Conservation (phyloP, 2,113 vertebrate genomes). For the Rhipidura dahli region DNA sequence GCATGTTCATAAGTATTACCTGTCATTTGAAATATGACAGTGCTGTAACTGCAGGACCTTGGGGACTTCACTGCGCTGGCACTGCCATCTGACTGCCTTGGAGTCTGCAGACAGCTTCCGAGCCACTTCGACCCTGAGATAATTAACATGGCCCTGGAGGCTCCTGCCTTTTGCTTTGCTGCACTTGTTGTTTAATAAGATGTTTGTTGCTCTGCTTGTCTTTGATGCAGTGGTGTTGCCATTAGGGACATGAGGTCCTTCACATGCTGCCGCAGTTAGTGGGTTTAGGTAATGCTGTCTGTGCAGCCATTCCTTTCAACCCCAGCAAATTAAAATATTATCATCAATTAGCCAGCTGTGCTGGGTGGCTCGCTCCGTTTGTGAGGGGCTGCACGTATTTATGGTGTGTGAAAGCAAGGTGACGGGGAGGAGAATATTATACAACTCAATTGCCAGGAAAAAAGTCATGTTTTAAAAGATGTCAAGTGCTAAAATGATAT, state of each 20-base stretch:
- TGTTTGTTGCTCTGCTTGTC: constrained; percentile 64
- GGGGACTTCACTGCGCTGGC: constrained; percentile 63
- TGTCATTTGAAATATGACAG: constrained; percentile 81
- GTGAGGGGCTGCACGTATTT: background rate
- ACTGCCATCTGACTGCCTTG: constrained; percentile 72
- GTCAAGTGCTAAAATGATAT: background rate
- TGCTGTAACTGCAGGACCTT: constrained; percentile 72
- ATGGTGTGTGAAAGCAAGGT: background rate
- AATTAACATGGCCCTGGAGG: constrained; percentile 79
- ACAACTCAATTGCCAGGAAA: background rate
- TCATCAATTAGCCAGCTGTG: constrained; percentile 6
- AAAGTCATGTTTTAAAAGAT: background rate
- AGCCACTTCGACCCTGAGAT: constrained; percentile 73
- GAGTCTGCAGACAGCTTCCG: constrained; percentile 66
- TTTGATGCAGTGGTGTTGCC: constrained; percentile 43
- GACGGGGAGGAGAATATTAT: background rate
- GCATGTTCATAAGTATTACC: constrained; percentile 71
- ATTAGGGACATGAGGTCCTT: constrained; percentile 52
- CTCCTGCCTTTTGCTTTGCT: constrained; percentile 64
- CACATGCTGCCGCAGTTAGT: constrained; percentile 6
- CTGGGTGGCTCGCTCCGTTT: background rate
- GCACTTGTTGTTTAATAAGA: constrained; percentile 75
- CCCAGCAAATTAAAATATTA: constrained; percentile 54
- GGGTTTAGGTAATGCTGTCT: constrained; percentile 24
- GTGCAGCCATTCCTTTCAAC: background rate